These are phyloP conservation scores for Strix occidentalis DNA, from an alignment of 2,797 vertebrate genomes.

Conservation along the genomic window DNA sequence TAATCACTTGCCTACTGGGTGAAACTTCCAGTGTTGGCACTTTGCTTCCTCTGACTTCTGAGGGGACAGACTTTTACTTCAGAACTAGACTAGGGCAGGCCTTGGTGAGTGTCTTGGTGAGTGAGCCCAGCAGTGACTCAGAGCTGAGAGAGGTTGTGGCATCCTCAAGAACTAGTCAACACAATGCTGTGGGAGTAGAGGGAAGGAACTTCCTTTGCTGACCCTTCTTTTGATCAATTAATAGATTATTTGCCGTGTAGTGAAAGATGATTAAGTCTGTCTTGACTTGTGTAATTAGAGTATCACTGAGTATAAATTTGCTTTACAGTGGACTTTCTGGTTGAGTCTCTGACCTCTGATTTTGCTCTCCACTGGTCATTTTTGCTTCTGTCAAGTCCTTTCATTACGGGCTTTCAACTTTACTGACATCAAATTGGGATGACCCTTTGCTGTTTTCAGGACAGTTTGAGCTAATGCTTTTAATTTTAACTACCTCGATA, in stretches of 20 bases:
- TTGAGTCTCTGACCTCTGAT: background rate
- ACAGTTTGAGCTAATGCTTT: background rate
- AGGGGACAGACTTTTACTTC: background rate
- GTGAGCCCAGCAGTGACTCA: background rate
- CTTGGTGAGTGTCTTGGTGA: background rate
- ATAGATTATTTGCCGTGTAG: background rate
- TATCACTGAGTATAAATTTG: background rate
- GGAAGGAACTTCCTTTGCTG: background rate
- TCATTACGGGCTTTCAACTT: background rate
- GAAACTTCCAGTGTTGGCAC: background rate
- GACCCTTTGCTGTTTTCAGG: background rate
- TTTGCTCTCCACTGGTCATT: background rate
- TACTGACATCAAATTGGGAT: background rate
- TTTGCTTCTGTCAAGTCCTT: background rate
- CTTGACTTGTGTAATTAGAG: background rate
- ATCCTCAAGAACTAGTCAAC: background rate
- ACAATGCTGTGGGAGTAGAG: background rate
- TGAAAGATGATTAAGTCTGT: background rate
- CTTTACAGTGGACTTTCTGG: background rate
- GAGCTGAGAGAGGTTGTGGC: accelerated
- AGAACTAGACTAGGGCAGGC: background rate
- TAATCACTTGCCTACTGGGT: background rate
- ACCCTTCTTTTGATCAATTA: background rate
- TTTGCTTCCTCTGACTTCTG: background rate
- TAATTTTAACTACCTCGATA: background rate